A percentile compares a stretch with the other conserved stretches of the same genome.
Evolutionary conservation across 2,888 invertebrate genomes (phyloP).

Genomic region (Metalampra italica): DNA sequence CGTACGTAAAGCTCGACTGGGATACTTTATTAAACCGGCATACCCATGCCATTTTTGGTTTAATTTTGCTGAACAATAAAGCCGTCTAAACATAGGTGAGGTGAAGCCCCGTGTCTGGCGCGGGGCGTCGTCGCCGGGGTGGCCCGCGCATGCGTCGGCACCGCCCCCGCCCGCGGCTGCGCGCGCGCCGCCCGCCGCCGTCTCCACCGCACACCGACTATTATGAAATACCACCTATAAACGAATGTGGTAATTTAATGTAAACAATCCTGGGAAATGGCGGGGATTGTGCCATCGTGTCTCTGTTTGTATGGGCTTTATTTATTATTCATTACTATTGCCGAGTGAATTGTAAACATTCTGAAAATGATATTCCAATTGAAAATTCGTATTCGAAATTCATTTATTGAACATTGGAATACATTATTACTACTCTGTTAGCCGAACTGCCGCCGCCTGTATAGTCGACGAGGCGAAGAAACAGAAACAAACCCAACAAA

Average conservation of each 20-base stretch:
- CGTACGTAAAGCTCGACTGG: no score
- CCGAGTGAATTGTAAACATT: no score
- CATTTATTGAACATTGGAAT: no score
- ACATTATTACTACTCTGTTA: no score
- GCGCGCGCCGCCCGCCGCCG: slow-evolving; percentile 33
- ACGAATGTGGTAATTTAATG: slow-evolving; percentile 65
- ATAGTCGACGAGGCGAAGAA: no score
- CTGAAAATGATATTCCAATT: no score
- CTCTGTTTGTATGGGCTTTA: slow-evolving; percentile 22
- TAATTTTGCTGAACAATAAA: slow-evolving; percentile 7
- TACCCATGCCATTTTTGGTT: neutral
- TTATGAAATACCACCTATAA: slow-evolving; percentile 53
- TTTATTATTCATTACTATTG: neutral
- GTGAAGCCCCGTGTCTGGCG: slow-evolving; percentile 34
- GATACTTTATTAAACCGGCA: no score
- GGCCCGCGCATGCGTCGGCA: slow-evolving; percentile 60
- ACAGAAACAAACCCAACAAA: no score
- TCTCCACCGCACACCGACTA: slow-evolving; percentile 26
- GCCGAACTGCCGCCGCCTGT: no score
- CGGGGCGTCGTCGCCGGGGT: slow-evolving; percentile 63
- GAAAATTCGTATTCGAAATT: no score
- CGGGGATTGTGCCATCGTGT: slow-evolving; percentile 57
- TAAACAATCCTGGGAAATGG: slow-evolving; percentile 63
- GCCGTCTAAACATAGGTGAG: slow-evolving; percentile 15
- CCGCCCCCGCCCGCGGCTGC: slow-evolving; percentile 60